Evolutionary conservation across 2,797 vertebrate genomes (phyloP).

Genomic region (Alouatta caraya): DNA sequence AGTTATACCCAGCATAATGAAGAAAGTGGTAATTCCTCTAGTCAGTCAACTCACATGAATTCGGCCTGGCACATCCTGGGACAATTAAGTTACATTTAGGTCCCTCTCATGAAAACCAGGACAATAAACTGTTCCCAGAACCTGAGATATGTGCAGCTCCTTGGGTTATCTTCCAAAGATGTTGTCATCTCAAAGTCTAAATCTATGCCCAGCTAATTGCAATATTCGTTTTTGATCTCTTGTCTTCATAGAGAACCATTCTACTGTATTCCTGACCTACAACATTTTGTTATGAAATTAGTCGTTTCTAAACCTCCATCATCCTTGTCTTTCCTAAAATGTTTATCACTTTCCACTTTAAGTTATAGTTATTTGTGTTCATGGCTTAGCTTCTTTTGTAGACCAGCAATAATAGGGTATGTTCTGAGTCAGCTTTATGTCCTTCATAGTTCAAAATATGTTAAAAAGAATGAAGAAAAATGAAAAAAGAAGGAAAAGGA

Average conservation of each 20-base stretch:
- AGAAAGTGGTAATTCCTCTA: background rate
- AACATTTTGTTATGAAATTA: background rate
- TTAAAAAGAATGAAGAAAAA: background rate
- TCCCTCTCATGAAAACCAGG: background rate
- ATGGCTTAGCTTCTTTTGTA: background rate
- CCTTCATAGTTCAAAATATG: background rate
- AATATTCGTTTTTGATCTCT: background rate
- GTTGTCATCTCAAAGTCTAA: background rate
- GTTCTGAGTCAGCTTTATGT: background rate
- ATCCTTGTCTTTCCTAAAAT: background rate
- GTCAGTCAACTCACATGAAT: background rate
- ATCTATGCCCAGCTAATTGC: background rate
- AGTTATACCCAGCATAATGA: accelerated
- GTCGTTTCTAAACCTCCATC: background rate
- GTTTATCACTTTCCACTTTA: background rate
- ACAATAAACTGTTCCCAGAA: background rate
- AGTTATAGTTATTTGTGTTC: background rate
- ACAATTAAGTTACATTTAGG: background rate
- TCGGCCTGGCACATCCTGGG: background rate
- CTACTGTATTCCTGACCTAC: background rate
- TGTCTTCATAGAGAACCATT: background rate
- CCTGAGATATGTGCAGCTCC: background rate
- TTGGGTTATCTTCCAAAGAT: background rate
- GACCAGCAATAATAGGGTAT: background rate
- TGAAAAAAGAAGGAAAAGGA: background rate